Base-by-base conservation (phyloP, 1,140 invertebrate genomes). In the Trichomalopsis sarcophagae region DNA sequence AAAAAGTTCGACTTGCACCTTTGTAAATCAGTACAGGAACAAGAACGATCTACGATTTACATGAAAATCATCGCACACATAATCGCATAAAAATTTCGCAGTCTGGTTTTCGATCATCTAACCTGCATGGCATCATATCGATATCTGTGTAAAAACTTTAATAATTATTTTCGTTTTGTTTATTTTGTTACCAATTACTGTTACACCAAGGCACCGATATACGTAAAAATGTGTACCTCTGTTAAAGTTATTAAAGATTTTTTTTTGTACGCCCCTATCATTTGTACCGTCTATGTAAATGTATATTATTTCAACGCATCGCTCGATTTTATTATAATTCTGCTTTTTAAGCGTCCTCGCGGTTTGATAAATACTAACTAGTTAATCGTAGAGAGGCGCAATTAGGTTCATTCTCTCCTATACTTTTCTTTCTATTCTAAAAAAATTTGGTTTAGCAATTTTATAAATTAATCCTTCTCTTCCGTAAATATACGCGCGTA, bases 31-130 rank as follows among this genome's bases (percentile, higher is more conserved):
- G 14, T 30, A 27, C 13, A 69, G 40, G 7, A 77, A 75, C 21
- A 14, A 66, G 27, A 44, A 66, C 4, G 13, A 27, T 44, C 50
- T 33, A 75, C n/a, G 50, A 82, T 82, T 75, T 75, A 76, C n/a
- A 44, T 44, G 62, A 33, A 84, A 84, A 71, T 69, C 36, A 36
- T 77, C 82, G 74, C 74, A 36, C 62, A 84, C 47, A 69, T 71
- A 47, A n/a, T 77, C 40, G 74, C 44, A 79, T 71, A 55, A 84
- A 78, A 55, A 62, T 33, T 30, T 79, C 75, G 75, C 76, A 78
- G 82, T 84, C 44, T 71, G 76, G 76, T 79, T 84, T 84, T 84
- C 76, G 76, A 79, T 62, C 76, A 73, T 84, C 68, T n/a, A 44
- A 82, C 13, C 44, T 36, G 30, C 62, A 13, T 17, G 62, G 23